These are phyloP conservation scores for Cotesia chilonis DNA, from an alignment of 1,140 invertebrate genomes.

Conservation along the genomic window DNA sequence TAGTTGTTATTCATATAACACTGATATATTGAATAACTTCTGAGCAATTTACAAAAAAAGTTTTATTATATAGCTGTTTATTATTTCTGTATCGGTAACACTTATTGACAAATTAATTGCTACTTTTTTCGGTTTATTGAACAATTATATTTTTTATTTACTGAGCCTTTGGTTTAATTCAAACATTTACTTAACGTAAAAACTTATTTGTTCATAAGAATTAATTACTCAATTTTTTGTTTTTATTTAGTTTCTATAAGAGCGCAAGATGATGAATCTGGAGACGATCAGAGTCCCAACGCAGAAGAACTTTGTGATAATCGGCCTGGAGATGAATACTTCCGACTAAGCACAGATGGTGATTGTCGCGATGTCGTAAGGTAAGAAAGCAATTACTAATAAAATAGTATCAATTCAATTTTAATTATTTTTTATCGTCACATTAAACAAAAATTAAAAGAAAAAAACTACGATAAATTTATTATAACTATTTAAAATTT, in stretches of 20 bases:
- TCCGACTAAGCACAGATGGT: conserved; percentile 82
- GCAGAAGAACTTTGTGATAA: conserved; percentile 86
- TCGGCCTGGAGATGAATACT: conserved; percentile 88
- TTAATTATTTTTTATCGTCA: neutral
- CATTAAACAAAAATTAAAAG: neutral
- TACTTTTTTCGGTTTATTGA: too few species aligned
- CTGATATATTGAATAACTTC: neutral
- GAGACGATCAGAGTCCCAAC: conserved; percentile 72
- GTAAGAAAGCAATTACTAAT: conserved; percentile 66
- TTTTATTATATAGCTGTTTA: too few species aligned
- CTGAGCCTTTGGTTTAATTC: too few species aligned
- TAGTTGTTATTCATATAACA: neutral
- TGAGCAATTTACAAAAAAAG: too few species aligned
- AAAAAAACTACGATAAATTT: too few species aligned
- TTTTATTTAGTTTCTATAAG: conserved; percentile 50
- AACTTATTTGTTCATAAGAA: neutral
- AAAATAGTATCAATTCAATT: neutral
- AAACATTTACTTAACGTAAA: neutral
- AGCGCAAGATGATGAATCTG: conserved; percentile 74
- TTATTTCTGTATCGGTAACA: too few species aligned
- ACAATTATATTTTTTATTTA: too few species aligned
- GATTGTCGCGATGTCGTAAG: conserved; percentile 93
- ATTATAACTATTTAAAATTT: neutral
- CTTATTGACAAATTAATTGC: too few species aligned
- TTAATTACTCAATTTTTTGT: conserved; percentile 9